phyloP scores from a whole-genome alignment of 1,140 invertebrate genomes.

The Papilio machaon region DNA sequence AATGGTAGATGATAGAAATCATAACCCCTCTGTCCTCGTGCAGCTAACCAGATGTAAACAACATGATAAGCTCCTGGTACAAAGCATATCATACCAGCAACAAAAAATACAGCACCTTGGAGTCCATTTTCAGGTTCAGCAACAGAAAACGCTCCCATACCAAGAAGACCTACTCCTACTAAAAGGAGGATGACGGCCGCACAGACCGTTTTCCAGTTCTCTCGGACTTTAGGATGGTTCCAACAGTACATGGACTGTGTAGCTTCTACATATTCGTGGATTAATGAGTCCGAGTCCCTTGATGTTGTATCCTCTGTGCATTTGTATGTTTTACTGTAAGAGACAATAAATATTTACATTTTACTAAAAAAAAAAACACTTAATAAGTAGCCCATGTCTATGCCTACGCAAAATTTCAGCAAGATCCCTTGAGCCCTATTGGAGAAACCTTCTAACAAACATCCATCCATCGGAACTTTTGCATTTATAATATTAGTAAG shows the following conservation, averaged over 20 bases:
- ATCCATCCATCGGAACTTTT: too few relatives aligned
- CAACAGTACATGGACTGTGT: conserved; percentile 87
- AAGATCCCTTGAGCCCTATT: too few relatives aligned
- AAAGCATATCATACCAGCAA: conserved; percentile 91
- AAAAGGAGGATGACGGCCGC: conserved; percentile 89
- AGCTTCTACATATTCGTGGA: conserved; percentile 87
- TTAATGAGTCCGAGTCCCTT: conserved; percentile 90
- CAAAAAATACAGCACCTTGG: conserved; percentile 90
- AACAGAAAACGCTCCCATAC: conserved; percentile 88
- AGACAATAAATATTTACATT: background rate
- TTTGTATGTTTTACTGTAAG: conserved; percentile 85
- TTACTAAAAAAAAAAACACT: too few relatives aligned
- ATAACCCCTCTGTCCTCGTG: conserved; percentile 90
- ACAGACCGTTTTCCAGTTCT: conserved; percentile 93
- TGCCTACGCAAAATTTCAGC: too few relatives aligned
- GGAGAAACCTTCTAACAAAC: too few relatives aligned
- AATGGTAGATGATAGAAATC: conserved; percentile 92
- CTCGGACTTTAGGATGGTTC: conserved; percentile 90
- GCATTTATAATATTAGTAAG: too few relatives aligned
- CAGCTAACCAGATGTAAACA: conserved; percentile 91
- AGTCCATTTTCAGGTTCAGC: conserved; percentile 86
- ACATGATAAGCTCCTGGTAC: conserved; percentile 92
- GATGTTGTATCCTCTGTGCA: conserved; percentile 87
- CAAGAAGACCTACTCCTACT: conserved; percentile 88
- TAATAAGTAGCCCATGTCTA: too few relatives aligned